Conservation (phyloP, 2,888 invertebrate species). For the Meloe dianella region DNA sequence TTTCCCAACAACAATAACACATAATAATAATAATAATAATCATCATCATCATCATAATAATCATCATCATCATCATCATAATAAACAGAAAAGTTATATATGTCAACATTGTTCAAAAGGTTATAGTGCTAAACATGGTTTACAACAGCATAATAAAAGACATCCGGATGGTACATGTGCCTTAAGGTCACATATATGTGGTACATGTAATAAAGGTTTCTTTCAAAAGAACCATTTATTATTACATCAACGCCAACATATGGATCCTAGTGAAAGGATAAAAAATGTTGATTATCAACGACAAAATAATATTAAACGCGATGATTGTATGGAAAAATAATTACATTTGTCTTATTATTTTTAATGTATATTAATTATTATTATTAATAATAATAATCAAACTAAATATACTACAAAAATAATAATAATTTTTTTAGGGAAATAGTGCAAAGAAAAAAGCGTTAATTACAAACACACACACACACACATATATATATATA, state of each 20-base stretch:
- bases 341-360: too few relatives aligned
- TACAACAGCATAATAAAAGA: slow-evolving; percentile 79
- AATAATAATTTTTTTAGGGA: too few relatives aligned
- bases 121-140: slow-evolving; percentile 82
- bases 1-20: slow-evolving; percentile 22
- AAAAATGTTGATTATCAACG: slow-evolving; percentile 9
- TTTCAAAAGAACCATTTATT: slow-evolving; percentile 85
- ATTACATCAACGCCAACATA: slow-evolving; percentile 72
- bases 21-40: slow-evolving; percentile 8
- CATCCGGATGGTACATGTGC: slow-evolving; percentile 84
- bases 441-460: too few relatives aligned
- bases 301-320: slow-evolving; percentile 10
- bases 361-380: too few relatives aligned
- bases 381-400: not conserved
- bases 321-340: slow-evolving; percentile 15
- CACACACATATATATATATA: too few relatives aligned
- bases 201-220: slow-evolving; percentile 83
- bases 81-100: slow-evolving; percentile 72
- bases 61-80: slow-evolving; percentile 56
- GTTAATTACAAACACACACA: too few relatives aligned
- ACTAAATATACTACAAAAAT: too few relatives aligned
- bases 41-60: slow-evolving; percentile 19
- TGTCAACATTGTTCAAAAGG: slow-evolving; percentile 82
- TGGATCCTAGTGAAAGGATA: slow-evolving; percentile 21
- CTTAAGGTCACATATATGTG: slow-evolving; percentile 78